A percentile compares a stretch with the other conserved stretches of the same genome.
These are phyloP conservation scores for Platichthys flesus DNA, from an alignment of 2,113 vertebrate species.

Conservation along the genomic window DNA sequence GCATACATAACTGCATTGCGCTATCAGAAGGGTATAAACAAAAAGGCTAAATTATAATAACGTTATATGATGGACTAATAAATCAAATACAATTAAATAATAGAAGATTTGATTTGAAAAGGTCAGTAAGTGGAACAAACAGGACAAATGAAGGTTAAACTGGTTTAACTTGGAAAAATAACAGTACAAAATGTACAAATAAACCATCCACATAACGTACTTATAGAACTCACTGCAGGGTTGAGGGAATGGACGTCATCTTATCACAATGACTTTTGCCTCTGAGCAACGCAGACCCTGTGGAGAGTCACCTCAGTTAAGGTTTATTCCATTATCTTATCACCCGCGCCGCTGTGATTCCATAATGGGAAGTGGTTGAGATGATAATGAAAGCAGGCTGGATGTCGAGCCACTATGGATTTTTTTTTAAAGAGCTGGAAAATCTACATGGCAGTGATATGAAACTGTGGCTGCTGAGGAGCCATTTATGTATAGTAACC, in stretches of 20 bases:
- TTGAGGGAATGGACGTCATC: background rate
- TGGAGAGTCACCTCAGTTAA: conserved; percentile 11
- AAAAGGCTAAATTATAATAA: too few species aligned
- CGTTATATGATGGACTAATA: too few species aligned
- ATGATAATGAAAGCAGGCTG: conserved; percentile 52
- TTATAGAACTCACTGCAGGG: background rate
- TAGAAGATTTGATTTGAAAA: background rate
- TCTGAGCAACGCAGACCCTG: background rate
- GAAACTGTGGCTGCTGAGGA: conserved; percentile 70
- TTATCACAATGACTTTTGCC: background rate
- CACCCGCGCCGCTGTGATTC: conserved; percentile 26
- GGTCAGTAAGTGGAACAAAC: background rate
- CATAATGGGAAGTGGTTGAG: conserved; percentile 30
- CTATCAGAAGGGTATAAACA: too few species aligned
- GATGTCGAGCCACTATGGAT: conserved; percentile 46
- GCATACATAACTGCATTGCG: too few species aligned
- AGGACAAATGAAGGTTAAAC: too few species aligned
- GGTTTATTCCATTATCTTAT: conserved; percentile 36
- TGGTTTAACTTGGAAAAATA: too few species aligned
- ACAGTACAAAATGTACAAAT: background rate
- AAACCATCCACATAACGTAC: too few species aligned
- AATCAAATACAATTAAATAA: background rate
- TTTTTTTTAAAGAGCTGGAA: conserved; percentile 32
- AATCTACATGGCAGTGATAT: conserved; percentile 54
- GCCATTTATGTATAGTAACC: conserved; percentile 79